Base-by-base conservation (phyloP, 1,140 invertebrate genomes). In the Triops cancriformis region DNA sequence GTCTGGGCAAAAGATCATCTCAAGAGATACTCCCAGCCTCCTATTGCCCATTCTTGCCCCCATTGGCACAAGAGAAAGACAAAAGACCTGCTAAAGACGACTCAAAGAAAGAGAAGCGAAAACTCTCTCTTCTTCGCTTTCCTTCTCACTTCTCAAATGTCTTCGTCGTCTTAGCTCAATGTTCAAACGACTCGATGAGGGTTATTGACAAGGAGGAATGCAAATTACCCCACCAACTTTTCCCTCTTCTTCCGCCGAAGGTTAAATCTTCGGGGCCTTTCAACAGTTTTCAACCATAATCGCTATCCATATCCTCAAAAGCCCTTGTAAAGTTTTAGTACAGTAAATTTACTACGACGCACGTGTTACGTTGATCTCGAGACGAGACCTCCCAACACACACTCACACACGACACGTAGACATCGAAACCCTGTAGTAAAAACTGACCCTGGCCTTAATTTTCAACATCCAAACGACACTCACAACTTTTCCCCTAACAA, bases 161-260 rank as follows among this genome's bases (percentile, higher is more conserved):
- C 51, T 64, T 23, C 51, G 10, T 18, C 23, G 18, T 64, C 51
- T 64, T 5, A 64, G 18, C 51, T 64, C 14, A 64, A 64, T 64
- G 51, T 64, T 64, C 4, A 64, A 64, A n/a, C 14, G 51, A 23
- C 2, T n/a, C n/a, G 7, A 37, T 7, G 51, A 23, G 23, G 51
- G 51, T 64, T 64, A 64, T 64, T 64, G 51, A 64, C 51, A 64
- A 64, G 51, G 51, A 64, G 51, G 51, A 64, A 64, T 64, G 51
- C 51, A 64, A 64, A 64, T 64, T 64, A 5, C 23, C 14, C 51
- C 14, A 7, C 23, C 51, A 64, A 64, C 51, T 10, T 64, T 64
- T 64, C 51, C 51, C 31, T 37, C 31, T 37, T 37, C 31, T 4
- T 0, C 51, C 51, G 6, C 14, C 51, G 18, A 64, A 64, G 51